phyloP scores from a whole-genome alignment of 2,888 invertebrate genomes.

The Noctua fimbriata region DNA sequence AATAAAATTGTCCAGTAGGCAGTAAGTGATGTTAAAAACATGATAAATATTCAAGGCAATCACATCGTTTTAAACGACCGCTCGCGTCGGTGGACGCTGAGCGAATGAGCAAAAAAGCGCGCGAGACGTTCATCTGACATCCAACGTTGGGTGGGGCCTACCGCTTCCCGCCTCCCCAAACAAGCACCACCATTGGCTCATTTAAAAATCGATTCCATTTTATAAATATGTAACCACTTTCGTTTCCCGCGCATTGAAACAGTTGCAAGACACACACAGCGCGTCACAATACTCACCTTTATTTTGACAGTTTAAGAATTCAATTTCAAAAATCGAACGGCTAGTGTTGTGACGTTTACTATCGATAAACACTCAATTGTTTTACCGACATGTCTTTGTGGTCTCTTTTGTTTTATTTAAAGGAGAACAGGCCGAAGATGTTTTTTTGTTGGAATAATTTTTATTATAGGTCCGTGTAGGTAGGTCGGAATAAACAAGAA shows the following conservation, averaged over 20 bases:
- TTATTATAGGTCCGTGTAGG: slow-evolving; percentile 71
- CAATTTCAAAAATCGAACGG: slow-evolving; percentile 66
- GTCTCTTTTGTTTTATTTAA: slow-evolving; percentile 90
- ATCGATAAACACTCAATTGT: slow-evolving; percentile 84
- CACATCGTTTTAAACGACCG: slow-evolving; percentile 66
- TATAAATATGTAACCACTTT: slow-evolving; percentile 90
- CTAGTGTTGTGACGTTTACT: slow-evolving; percentile 75
- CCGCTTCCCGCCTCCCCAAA: slow-evolving; percentile 83
- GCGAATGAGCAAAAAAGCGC: slow-evolving; percentile 86
- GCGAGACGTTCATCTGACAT: slow-evolving; percentile 86
- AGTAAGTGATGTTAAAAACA: slow-evolving; percentile 58
- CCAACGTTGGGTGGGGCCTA: slow-evolving; percentile 83
- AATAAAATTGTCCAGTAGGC: slow-evolving; percentile 54
- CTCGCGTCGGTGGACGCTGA: slow-evolving; percentile 79
- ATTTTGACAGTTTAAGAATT: slow-evolving; percentile 54
- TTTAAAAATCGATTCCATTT: slow-evolving; percentile 90
- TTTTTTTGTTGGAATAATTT: slow-evolving; percentile 73
- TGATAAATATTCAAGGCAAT: slow-evolving; percentile 57
- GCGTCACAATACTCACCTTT: slow-evolving; percentile 62
- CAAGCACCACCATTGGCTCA: slow-evolving; percentile 86
- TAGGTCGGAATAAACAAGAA: slow-evolving; percentile 82
- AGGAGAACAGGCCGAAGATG: slow-evolving; percentile 81
- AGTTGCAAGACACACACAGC: slow-evolving; percentile 58
- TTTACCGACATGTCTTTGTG: slow-evolving; percentile 89
- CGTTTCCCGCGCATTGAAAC: slow-evolving; percentile 72